Evolutionary conservation across 2,113 vertebrate genomes (phyloP).

Genomic region (Hypanus sabinus): DNA sequence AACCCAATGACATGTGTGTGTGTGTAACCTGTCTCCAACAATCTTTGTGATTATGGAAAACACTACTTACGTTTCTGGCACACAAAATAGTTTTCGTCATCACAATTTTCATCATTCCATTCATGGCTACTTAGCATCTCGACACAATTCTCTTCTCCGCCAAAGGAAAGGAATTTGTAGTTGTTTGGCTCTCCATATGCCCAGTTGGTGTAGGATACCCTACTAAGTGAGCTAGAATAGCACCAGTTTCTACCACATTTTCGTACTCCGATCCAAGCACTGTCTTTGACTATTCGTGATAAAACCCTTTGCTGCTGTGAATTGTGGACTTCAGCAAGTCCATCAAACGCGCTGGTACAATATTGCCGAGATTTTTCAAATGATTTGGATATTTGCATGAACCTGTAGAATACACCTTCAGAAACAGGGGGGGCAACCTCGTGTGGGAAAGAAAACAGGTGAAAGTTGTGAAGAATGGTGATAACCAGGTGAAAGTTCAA

Average conservation of each 20-base stretch:
- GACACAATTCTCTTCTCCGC: not conserved
- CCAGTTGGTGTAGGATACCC: not conserved
- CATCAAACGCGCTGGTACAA: not conserved
- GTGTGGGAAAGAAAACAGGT: not conserved
- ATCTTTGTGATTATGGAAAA: not conserved
- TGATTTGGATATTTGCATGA: not conserved
- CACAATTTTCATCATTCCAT: slow-evolving; percentile 20
- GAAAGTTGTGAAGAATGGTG: not conserved
- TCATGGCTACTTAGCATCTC: not conserved
- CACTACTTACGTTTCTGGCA: slow-evolving; percentile 17
- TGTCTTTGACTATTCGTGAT: not conserved
- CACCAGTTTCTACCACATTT: not conserved
- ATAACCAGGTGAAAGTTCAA: not conserved
- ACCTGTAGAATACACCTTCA: not conserved
- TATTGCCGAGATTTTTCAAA: not conserved
- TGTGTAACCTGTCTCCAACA: not conserved
- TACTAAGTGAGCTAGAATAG: not conserved
- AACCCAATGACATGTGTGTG: not conserved
- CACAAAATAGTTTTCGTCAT: not conserved
- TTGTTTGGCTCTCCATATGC: not conserved
- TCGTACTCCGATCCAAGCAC: not conserved
- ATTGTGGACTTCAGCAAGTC: not conserved
- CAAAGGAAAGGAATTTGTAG: not conserved
- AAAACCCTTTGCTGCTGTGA: not conserved
- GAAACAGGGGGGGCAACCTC: not conserved